Percentiles rank a stretch among this genome's conserved stretches.
These are phyloP conservation scores for Temnopleurus reevesii DNA, from an alignment of 53 echinoderm and acorn worm genomes.

Conservation along the genomic window DNA sequence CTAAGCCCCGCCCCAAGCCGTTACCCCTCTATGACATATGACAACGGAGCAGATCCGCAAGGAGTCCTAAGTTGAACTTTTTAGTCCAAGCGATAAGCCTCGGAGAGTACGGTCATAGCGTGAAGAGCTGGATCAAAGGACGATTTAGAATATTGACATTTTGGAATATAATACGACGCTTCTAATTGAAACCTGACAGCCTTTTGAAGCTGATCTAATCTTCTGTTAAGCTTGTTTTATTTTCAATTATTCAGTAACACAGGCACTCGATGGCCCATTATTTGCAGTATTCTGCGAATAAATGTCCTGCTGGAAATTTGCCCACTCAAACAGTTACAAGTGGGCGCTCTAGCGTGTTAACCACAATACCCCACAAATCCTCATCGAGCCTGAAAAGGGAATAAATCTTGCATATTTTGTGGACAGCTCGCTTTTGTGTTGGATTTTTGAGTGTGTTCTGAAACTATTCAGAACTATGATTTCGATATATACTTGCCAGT, in stretches of 20 bases:
- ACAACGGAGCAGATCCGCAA: not conserved
- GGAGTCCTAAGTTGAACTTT: constrained; percentile 22
- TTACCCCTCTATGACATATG: not conserved
- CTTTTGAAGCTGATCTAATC: constrained; percentile 17
- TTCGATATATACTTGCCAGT: not conserved
- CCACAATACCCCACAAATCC: not conserved
- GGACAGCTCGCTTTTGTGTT: constrained; percentile 23
- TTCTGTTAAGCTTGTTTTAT: not conserved
- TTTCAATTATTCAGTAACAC: not conserved
- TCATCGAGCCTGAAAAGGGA: constrained; percentile 3
- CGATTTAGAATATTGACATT: not conserved
- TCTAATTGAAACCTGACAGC: not conserved
- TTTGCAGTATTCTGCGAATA: not conserved
- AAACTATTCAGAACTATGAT: constrained; percentile 24
- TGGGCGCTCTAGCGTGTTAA: constrained; percentile 12
- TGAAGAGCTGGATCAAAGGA: not conserved
- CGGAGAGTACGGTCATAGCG: not conserved
- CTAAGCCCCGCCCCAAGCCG: not conserved
- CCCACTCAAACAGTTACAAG: constrained; percentile 9
- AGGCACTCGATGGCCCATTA: not conserved
- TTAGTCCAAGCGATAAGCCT: not conserved
- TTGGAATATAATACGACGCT: not conserved
- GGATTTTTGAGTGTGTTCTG: constrained; percentile 39
- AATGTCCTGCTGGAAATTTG: constrained; percentile 5
- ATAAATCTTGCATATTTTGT: constrained; percentile 41